These are phyloP conservation scores for Margarornis squamiger DNA, from an alignment of 2,797 vertebrate species.

Conservation along the genomic window DNA sequence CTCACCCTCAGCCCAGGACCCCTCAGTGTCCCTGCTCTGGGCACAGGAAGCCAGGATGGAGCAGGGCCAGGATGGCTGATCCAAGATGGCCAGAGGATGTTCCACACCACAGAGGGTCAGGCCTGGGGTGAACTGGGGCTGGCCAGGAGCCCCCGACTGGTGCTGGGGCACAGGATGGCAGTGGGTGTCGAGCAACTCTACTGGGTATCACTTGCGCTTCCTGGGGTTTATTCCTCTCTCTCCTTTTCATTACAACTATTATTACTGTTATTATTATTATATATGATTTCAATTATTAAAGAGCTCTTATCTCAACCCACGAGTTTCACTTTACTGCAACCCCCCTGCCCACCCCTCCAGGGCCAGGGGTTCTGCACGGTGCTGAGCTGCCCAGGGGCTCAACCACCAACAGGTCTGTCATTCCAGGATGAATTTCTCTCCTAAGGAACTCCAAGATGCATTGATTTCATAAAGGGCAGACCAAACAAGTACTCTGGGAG, in stretches of 20 bases:
- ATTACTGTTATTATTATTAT: background rate
- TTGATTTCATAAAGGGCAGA: background rate
- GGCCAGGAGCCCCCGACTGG: too few relatives aligned
- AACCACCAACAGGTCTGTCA: background rate
- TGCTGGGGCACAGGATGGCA: too few relatives aligned
- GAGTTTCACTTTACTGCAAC: background rate
- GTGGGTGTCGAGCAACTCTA: too few relatives aligned
- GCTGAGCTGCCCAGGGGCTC: background rate
- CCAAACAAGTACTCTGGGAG: background rate
- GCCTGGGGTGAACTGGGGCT: too few relatives aligned
- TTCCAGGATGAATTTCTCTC: background rate
- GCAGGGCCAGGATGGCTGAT: too few relatives aligned
- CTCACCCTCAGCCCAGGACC: background rate
- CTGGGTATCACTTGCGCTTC: too few relatives aligned
- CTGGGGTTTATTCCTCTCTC: too few relatives aligned
- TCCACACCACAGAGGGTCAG: too few relatives aligned
- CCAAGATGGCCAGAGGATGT: too few relatives aligned
- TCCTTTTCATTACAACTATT: background rate
- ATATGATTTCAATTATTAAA: background rate
- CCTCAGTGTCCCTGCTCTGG: too few relatives aligned
- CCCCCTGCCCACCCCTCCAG: background rate
- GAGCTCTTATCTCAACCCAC: background rate
- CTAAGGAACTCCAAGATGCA: background rate
- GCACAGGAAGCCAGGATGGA: too few relatives aligned
- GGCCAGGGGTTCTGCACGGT: background rate